phyloP scores from a whole-genome alignment of 2,113 vertebrate species.

The Tragulus kanchil region DNA sequence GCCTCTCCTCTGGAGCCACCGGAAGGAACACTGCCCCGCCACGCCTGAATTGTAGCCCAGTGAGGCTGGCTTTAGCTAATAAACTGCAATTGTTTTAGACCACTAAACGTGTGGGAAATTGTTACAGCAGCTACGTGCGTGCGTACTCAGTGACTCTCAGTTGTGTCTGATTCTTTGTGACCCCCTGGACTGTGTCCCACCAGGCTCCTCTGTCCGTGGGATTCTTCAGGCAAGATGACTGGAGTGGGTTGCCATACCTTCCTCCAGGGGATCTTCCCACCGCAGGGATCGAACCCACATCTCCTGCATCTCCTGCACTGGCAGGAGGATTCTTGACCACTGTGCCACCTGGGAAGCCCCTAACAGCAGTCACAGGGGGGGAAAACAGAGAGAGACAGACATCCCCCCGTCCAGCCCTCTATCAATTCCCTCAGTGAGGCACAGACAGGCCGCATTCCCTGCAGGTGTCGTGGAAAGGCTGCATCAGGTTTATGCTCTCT shows the following conservation, averaged over 20 bases:
- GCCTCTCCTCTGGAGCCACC: too few relatives aligned
- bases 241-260: neutral
- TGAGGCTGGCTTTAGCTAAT: neutral
- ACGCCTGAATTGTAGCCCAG: accelerated
- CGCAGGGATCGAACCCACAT: neutral
- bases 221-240: neutral
- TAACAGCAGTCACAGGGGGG: neutral
- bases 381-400: neutral
- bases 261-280: neutral
- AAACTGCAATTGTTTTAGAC: neutral
- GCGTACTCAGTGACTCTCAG: neutral
- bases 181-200: neutral
- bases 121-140: neutral
- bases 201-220: neutral
- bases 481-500: neutral
- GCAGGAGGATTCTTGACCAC: neutral
- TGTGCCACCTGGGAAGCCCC: neutral
- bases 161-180: neutral
- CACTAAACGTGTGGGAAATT: neutral
- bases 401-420: neutral
- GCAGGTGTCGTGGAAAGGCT: neutral
- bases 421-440: accelerated
- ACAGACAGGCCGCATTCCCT: neutral
- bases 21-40: neutral
- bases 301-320: neutral